Evolutionary conservation across 2,113 vertebrate genomes (phyloP), one percentile per base, ranked within the genome.

Genomic region (Serinus canaria): DNA sequence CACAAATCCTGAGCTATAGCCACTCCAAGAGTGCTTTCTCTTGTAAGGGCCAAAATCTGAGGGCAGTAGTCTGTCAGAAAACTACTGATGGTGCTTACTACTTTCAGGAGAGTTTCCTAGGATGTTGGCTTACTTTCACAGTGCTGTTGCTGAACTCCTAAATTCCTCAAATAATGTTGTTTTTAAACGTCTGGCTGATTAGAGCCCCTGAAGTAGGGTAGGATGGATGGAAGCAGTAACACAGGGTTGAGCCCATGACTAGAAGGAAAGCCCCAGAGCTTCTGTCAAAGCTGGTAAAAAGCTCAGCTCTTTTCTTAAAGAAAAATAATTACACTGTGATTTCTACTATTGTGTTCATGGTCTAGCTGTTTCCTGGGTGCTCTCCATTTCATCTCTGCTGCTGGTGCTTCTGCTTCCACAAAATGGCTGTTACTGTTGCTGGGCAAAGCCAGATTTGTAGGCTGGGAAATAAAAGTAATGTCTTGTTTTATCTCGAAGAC

Each of bases 401-500:
- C 78, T 86, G 50, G 18, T 77, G 60, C 78, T 80, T 89, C 59
- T 87, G 46, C 46, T 83, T 69, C 77, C 49, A 44, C 15, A 8
- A 86, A 84, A 78, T 58, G 86, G 72, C 85, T 90, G 47, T 87
- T 91, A 77, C 74, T 64, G 82, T 82, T 95, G 95, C 91, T 83
- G 90, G 76, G 94, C 82, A 86, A 92, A 94, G 82, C 90, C 64
- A 52, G 75, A 56, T 64, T 74, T 49, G 72, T 19, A 4, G 88
- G 50, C 68, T 81, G 35, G 88, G 80, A 94, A 92, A 78, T 94
- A 92, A 64, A 91, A 95, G 75, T 89, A 91, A 82, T 63, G 53
- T 58, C 90, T 89, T 97, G 89, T 92, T 95, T 94, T 96, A 82
- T 93, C 75, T 94, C 6, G 0, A 86, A 96, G 86, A 95, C 90